A percentile compares a stretch with the other conserved stretches of the same genome.
phyloP scores from a whole-genome alignment of 2,113 vertebrate genomes.

The Stictonetta naevosa region DNA sequence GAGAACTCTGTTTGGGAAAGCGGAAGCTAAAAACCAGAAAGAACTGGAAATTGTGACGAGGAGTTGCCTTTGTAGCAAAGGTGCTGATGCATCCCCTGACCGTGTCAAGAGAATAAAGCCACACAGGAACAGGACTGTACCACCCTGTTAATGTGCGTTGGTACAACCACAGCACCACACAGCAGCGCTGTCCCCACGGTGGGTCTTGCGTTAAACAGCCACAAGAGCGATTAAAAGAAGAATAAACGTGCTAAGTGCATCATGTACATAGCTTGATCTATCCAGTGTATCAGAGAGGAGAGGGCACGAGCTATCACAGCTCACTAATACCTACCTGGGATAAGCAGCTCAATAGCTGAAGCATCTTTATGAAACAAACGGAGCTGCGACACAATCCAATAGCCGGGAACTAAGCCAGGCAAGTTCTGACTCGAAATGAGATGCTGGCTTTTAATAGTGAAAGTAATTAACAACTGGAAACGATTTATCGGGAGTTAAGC shows the following conservation, averaged over 20 bases:
- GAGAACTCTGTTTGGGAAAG: background rate
- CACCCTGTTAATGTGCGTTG: background rate
- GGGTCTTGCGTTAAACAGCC: background rate
- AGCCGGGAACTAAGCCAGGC: background rate
- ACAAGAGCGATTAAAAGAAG: background rate
- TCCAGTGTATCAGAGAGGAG: background rate
- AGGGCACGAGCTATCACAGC: background rate
- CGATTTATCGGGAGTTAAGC: background rate
- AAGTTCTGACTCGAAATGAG: conserved; percentile 21
- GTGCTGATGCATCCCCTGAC: background rate
- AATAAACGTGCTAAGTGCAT: background rate
- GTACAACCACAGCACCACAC: background rate
- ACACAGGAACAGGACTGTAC: background rate
- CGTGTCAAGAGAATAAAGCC: background rate
- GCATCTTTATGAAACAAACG: background rate
- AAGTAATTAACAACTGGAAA: conserved; percentile 41
- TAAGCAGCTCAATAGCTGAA: background rate
- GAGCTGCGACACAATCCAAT: background rate
- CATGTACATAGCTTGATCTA: background rate
- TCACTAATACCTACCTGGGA: background rate
- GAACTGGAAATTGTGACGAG: background rate
- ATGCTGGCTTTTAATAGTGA: background rate
- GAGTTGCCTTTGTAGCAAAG: background rate
- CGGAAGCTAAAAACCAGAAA: background rate
- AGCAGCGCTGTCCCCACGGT: background rate